phyloP scores from a whole-genome alignment of 1,140 invertebrate genomes.

The Stegodyphus dumicola region DNA sequence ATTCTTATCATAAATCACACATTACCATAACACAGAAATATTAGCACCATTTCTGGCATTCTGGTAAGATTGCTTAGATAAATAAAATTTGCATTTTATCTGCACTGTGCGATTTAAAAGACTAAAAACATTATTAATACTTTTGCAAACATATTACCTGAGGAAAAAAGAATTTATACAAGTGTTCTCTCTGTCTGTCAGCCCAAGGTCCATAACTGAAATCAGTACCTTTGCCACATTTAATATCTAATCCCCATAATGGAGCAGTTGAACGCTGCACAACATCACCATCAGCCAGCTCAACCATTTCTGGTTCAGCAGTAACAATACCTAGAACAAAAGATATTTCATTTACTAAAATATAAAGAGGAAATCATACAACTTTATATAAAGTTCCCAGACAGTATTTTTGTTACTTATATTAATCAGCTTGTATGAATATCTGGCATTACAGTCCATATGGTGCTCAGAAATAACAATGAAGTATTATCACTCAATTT shows the following conservation, averaged over 20 bases:
- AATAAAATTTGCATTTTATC: no score
- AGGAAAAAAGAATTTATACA: constrained; percentile 97
- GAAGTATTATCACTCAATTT: background rate
- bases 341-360: background rate
- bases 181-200: constrained; percentile 92
- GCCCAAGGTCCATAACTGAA: constrained; percentile 99
- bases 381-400: no score
- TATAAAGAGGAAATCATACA: no score
- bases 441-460: background rate
- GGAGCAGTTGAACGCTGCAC: constrained; percentile 87
- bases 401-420: no score
- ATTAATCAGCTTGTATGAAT: background rate
- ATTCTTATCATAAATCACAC: no score
- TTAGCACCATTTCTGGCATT: no score
- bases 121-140: background rate
- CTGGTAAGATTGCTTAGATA: no score
- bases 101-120: no score
- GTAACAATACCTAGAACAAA: constrained; percentile 79
- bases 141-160: constrained; percentile 69
- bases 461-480: background rate
- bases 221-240: constrained; percentile 96
- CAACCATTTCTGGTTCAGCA: constrained; percentile 88
- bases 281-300: constrained; percentile 91
- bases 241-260: constrained; percentile 94
- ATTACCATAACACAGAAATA: no score